Percentiles rank a stretch among this genome's conserved stretches.
Conservation (phyloP, 2,113 vertebrate species). For the Pica pica region DNA sequence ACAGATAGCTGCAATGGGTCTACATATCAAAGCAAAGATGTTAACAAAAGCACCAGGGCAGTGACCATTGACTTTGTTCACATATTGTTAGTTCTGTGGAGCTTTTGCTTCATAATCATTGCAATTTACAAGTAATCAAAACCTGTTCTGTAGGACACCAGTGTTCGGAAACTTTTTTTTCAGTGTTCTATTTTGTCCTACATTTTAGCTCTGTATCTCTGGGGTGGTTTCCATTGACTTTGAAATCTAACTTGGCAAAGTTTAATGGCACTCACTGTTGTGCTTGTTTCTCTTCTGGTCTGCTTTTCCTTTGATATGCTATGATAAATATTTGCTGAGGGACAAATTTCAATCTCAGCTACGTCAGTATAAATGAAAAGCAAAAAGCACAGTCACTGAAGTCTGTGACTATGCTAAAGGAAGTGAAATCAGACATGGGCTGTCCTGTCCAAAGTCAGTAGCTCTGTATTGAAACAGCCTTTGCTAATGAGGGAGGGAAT, state of each 20-base stretch:
- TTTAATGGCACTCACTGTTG: not conserved
- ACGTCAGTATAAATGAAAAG: not conserved
- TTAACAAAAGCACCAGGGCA: not conserved
- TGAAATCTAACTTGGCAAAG: constrained; percentile 28
- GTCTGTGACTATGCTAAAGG: not conserved
- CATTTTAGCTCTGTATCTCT: not conserved
- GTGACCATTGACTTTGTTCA: not conserved
- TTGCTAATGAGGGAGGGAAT: not conserved
- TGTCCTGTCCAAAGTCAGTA: not conserved
- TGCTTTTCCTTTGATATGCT: constrained; percentile 20
- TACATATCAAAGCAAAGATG: not conserved
- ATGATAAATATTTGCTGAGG: constrained; percentile 33
- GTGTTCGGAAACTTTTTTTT: not conserved
- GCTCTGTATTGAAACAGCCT: not conserved
- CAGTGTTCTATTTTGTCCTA: not conserved
- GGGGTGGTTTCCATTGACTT: not conserved
- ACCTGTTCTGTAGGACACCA: not conserved
- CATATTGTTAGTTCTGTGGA: not conserved
- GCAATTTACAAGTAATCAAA: not conserved
- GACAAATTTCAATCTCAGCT: constrained; percentile 30
- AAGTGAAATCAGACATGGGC: not conserved
- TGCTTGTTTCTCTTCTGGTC: constrained; percentile 22
- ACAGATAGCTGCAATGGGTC: not conserved
- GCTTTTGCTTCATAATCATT: not conserved
- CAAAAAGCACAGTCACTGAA: not conserved